phyloP scores from a whole-genome alignment of 2,888 invertebrate species.

The Linnaemya tessellans region DNA sequence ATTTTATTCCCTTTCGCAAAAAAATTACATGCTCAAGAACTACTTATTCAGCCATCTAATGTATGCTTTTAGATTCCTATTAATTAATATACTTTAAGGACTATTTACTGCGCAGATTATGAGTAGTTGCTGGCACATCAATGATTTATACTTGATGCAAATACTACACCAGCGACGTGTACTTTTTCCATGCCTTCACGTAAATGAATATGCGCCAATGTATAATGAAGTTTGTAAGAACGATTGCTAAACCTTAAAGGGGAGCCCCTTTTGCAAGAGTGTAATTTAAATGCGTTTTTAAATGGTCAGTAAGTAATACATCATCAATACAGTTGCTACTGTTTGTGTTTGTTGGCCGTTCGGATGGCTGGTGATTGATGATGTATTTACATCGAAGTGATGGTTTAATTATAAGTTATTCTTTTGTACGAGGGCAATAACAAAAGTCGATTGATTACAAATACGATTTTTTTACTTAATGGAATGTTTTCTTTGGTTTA shows the following conservation, averaged over 20 bases:
- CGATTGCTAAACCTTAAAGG: neutral
- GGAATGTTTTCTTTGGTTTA: no score
- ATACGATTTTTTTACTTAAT: neutral
- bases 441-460: neutral
- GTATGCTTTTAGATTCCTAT: no score
- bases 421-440: neutral
- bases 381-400: slow-evolving; percentile 27
- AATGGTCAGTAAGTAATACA: slow-evolving; percentile 28
- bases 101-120: neutral
- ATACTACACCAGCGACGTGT: neutral
- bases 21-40: no score
- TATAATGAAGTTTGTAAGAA: neutral
- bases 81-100: neutral
- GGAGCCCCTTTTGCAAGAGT: neutral
- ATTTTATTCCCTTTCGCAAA: no score
- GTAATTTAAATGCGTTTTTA: slow-evolving; percentile 14
- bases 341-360: slow-evolving; percentile 28
- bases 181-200: neutral
- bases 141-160: neutral
- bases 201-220: neutral
- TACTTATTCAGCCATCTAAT: no score
- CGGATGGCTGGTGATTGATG: slow-evolving; percentile 32
- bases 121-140: neutral
- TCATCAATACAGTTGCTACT: slow-evolving; percentile 47
- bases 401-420: slow-evolving; percentile 27